Percentiles rank a stretch among this genome's conserved stretches.
Conservation (phyloP, 2,113 vertebrate genomes). For the Aphelocoma coerulescens region DNA sequence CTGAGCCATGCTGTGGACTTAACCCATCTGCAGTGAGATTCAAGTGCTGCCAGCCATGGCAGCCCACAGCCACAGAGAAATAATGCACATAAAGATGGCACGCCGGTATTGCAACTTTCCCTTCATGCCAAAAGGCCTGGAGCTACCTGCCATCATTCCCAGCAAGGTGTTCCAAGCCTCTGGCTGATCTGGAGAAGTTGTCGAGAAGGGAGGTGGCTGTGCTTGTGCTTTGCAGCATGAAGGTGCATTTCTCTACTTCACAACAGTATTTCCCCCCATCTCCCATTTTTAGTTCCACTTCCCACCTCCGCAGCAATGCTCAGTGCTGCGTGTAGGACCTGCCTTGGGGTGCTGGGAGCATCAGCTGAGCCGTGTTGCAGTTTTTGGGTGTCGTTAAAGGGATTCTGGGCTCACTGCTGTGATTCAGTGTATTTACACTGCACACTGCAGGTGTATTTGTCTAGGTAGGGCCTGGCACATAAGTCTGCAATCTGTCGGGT, state of each 20-base stretch:
- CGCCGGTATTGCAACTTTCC: background rate
- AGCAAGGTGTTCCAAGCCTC: background rate
- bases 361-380: background rate
- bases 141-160: background rate
- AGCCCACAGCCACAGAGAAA: background rate
- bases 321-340: background rate
- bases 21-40: conserved; percentile 30
- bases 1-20: background rate
- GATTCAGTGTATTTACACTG: background rate
- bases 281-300: background rate
- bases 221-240: background rate
- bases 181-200: background rate
- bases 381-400: background rate
- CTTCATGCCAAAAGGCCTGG: background rate
- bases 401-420: background rate
- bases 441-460: conserved; percentile 29
- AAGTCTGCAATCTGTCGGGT: background rate
- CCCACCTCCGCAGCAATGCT: background rate
- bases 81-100: background rate
- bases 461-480: background rate
- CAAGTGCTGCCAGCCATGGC: background rate
- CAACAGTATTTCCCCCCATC: background rate
- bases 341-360: background rate
- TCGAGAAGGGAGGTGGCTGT: background rate
- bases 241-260: background rate